These are phyloP conservation scores for Phoxinus dragarum DNA, from an alignment of 2,797 vertebrate species.

Conservation along the genomic window DNA sequence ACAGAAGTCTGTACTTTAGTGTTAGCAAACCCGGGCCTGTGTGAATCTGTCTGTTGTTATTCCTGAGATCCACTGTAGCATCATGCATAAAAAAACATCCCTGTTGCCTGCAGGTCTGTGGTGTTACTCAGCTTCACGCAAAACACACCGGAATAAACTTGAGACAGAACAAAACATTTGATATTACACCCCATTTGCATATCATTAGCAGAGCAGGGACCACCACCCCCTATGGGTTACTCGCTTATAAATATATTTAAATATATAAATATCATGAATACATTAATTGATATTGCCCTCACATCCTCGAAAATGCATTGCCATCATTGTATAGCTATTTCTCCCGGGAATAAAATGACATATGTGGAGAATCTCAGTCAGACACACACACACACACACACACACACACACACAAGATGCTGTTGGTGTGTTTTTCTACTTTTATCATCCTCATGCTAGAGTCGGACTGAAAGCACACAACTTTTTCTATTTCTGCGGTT, in stretches of 20 bases:
- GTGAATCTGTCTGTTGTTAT: conserved; percentile 41
- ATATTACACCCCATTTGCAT: conserved; percentile 80
- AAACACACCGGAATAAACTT: conserved; percentile 70
- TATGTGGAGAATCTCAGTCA: conserved; percentile 37
- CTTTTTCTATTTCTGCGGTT: conserved; percentile 75
- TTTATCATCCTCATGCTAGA: conserved; percentile 14
- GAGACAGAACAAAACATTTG: conserved; percentile 75
- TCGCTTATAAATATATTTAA: conserved; percentile 85
- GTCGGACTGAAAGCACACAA: conserved; percentile 41
- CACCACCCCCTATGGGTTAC: conserved; percentile 76
- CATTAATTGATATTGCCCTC: conserved; percentile 75
- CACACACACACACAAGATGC: not conserved
- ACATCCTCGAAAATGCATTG: conserved; percentile 67
- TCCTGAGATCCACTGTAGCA: conserved; percentile 27
- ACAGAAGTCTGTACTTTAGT: conserved; percentile 3
- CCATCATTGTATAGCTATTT: conserved; percentile 55
- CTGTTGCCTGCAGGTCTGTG: conserved; percentile 46
- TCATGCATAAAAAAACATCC: conserved; percentile 60
- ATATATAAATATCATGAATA: conserved; percentile 86
- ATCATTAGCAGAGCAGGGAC: conserved; percentile 77
- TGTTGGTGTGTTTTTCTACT: conserved; percentile 32
- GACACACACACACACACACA: conserved; percentile 11
- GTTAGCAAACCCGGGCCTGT: conserved; percentile 9
- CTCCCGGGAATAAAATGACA: conserved; percentile 65
- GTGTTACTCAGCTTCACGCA: conserved; percentile 55